Base-by-base conservation (phyloP, 2,888 invertebrate genomes). In the Dicroscelio sp. region DNA sequence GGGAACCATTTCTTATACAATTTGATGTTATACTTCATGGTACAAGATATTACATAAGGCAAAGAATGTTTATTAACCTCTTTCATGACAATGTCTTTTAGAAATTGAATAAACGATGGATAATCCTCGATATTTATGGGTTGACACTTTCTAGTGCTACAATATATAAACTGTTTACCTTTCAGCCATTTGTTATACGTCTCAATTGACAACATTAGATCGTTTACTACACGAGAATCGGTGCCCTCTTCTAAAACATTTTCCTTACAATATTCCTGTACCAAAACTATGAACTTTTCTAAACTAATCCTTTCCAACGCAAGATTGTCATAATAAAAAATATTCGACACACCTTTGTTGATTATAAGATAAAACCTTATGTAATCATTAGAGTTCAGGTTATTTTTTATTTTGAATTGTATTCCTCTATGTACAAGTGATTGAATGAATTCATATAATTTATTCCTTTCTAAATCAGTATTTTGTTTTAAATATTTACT, bases 361-460 rank as follows among this genome's bases (percentile, higher is more conserved):
- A 60, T 17, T 48, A 92, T 25, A 27, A 79, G 10, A 55, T 23
- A 60, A 8, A 33, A 71, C 14, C 35, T 17, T 4, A 79, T 60
- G 23, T 86, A 86, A 20, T 78, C 79, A 33, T 86, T 65, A 27
- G 73, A 63, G 23, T 63, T 20, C 33, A 75, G 17, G 4, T 80
- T 75, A 25, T 80, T 69, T 12, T 76, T 17, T 0, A 96, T 75
- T 43, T 90, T 93, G 20, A 91, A 93, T n/a, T 94, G 92, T 2
- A 96, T 79, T 0, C 90, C 87, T 0, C 83, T 75, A 5, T 87
- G 82, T 23, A 52, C 48, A n/a, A 27, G 55, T n/a, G n/a, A n/a
- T n/a, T n/a, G n/a, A n/a, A n/a, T n/a, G n/a, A n/a, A n/a, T n/a
- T n/a, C n/a, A n/a, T n/a, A n/a, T n/a, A n/a, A n/a, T n/a, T n/a